Conservation (phyloP, 2,113 vertebrate genomes). For the Oryzias celebensis region DNA sequence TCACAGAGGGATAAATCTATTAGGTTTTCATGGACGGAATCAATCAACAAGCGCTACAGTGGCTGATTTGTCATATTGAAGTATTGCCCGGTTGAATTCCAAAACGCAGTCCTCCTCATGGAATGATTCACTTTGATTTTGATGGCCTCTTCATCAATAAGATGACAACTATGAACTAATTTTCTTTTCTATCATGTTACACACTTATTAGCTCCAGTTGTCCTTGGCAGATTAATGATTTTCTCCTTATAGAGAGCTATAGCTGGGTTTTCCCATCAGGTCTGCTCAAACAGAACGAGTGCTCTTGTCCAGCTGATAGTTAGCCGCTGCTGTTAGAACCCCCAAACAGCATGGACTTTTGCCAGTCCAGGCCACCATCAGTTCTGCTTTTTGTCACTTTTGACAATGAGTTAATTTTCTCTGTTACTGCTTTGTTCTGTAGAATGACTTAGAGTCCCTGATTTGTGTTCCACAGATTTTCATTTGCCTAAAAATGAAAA, state of each 20-base stretch:
- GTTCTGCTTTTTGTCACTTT: too few relatives aligned
- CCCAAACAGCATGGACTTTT: too few relatives aligned
- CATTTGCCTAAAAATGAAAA: too few relatives aligned
- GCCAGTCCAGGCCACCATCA: too few relatives aligned
- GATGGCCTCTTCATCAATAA: constrained; percentile 78
- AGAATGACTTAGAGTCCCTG: too few relatives aligned
- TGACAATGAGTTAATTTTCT: too few relatives aligned
- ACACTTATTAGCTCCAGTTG: constrained; percentile 73
- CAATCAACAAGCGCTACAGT: constrained; percentile 76
- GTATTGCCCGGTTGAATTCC: constrained; percentile 77
- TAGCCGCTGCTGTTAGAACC: too few relatives aligned
- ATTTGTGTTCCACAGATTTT: too few relatives aligned
- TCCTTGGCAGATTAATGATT: constrained; percentile 70
- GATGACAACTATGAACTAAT: constrained; percentile 75
- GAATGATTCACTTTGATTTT: constrained; percentile 78
- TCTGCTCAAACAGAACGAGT: constrained; percentile 41
- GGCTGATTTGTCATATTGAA: constrained; percentile 79
- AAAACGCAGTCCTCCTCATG: constrained; percentile 74
- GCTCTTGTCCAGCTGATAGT: constrained; percentile 1
- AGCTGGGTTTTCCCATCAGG: constrained; percentile 53
- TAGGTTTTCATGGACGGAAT: constrained; percentile 78
- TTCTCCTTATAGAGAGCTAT: constrained; percentile 51
- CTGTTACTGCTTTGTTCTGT: too few relatives aligned
- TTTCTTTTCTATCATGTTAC: constrained; percentile 72
- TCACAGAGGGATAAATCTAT: constrained; percentile 80